Conservation (phyloP, 2,888 invertebrate genomes). For the Catocala sponsa region DNA sequence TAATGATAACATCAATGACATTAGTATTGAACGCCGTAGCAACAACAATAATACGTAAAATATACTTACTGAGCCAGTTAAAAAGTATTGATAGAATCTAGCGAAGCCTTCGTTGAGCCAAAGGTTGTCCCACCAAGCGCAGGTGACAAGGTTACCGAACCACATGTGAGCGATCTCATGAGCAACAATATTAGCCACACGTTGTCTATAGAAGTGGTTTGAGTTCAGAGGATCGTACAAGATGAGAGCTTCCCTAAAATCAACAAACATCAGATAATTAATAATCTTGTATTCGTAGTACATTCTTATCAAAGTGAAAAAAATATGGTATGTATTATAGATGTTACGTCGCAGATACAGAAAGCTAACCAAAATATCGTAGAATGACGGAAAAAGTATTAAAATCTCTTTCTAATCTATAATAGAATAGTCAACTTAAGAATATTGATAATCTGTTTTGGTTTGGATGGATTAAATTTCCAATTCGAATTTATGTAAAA, state of each 20-base stretch:
- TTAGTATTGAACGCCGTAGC: neutral
- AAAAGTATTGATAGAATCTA: constrained; percentile 91
- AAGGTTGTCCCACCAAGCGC: constrained; percentile 92
- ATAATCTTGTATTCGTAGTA: no score
- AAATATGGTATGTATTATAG: no score
- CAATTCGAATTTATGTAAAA: no score
- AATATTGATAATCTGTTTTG: no score
- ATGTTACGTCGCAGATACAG: no score
- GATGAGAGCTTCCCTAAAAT: constrained; percentile 87
- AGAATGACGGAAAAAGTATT: no score
- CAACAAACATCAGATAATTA: neutral
- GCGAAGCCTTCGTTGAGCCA: constrained; percentile 93
- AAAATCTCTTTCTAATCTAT: no score
- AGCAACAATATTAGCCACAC: constrained; percentile 90
- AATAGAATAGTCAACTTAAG: no score
- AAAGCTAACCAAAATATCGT: no score
- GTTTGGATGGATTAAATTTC: no score
- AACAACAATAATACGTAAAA: neutral
- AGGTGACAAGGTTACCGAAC: constrained; percentile 93
- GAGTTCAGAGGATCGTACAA: constrained; percentile 81
- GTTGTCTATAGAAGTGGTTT: constrained; percentile 88
- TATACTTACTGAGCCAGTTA: constrained; percentile 80
- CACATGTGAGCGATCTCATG: constrained; percentile 95
- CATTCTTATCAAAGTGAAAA: no score
- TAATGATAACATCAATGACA: neutral